Percentiles rank a stretch among this genome's conserved stretches.
These are phyloP conservation scores for Morone saxatilis DNA, from an alignment of 2,113 vertebrate genomes.

Conservation along the genomic window DNA sequence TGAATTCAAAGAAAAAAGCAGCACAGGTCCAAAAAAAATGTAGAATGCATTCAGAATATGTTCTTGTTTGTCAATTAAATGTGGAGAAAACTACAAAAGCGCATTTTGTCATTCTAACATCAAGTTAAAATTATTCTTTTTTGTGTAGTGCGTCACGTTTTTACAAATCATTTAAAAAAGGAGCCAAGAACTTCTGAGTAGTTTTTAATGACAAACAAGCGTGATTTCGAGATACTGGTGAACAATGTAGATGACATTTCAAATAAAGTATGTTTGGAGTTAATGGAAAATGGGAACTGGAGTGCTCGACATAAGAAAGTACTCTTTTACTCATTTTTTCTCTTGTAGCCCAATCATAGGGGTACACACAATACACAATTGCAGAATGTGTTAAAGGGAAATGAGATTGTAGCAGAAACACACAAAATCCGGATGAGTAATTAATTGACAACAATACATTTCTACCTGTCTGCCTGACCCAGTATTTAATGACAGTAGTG, in stretches of 20 bases:
- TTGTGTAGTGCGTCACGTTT: background rate
- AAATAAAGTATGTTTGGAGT: background rate
- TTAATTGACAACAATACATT: background rate
- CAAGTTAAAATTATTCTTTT: background rate
- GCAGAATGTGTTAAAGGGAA: background rate
- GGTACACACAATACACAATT: background rate
- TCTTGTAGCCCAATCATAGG: background rate
- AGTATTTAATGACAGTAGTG: background rate
- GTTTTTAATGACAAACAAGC: slow-evolving; percentile 9
- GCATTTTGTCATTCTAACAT: slow-evolving; percentile 2
- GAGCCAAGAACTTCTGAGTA: background rate
- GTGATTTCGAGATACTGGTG: background rate
- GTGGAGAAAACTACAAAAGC: background rate
- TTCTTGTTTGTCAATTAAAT: background rate
- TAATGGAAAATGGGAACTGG: background rate
- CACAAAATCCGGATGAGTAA: background rate
- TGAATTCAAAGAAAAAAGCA: background rate
- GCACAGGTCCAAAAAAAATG: background rate
- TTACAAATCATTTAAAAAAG: slow-evolving; percentile 3
- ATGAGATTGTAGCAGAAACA: background rate
- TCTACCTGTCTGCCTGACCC: background rate
- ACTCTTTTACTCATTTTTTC: background rate
- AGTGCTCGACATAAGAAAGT: background rate
- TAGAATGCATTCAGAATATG: background rate
- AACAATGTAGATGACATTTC: background rate